phyloP scores from a whole-genome alignment of 2,797 vertebrate species.

The Falco biarmicus region DNA sequence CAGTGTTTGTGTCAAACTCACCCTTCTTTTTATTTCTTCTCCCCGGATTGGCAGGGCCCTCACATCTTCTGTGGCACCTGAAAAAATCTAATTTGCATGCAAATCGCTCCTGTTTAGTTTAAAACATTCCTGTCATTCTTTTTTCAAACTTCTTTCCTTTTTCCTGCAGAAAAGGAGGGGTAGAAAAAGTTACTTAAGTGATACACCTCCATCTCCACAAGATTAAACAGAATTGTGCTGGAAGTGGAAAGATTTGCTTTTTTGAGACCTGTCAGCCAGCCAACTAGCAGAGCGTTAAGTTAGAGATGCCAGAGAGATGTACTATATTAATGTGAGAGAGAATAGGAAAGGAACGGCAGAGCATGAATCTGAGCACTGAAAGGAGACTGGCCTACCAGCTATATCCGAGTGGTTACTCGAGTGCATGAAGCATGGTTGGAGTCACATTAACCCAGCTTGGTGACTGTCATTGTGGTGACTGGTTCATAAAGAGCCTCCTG shows the following conservation, averaged over 20 bases:
- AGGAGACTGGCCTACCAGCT: background rate
- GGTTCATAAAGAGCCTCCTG: background rate
- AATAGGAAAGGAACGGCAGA: background rate
- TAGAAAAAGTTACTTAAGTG: constrained; percentile 10
- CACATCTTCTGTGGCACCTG: constrained; percentile 66
- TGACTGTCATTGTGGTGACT: background rate
- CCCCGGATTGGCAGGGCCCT: constrained; percentile 54
- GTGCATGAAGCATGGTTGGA: accelerated
- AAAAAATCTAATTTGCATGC: constrained; percentile 73
- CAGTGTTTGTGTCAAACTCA: constrained; percentile 10
- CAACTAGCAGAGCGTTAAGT: background rate
- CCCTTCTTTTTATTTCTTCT: constrained; percentile 12
- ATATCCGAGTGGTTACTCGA: background rate
- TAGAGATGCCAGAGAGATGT: background rate
- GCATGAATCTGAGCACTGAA: background rate
- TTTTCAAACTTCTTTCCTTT: background rate
- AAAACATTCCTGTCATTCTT: constrained; percentile 45
- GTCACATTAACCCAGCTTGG: background rate
- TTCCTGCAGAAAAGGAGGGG: background rate
- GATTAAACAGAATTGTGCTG: constrained; percentile 12
- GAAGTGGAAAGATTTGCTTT: background rate
- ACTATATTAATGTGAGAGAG: background rate
- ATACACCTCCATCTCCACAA: background rate
- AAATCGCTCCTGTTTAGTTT: constrained; percentile 59
- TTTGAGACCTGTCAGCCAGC: constrained; percentile 47